Conservation (phyloP, 2,113 vertebrate genomes). For the Leuciscus idus region DNA sequence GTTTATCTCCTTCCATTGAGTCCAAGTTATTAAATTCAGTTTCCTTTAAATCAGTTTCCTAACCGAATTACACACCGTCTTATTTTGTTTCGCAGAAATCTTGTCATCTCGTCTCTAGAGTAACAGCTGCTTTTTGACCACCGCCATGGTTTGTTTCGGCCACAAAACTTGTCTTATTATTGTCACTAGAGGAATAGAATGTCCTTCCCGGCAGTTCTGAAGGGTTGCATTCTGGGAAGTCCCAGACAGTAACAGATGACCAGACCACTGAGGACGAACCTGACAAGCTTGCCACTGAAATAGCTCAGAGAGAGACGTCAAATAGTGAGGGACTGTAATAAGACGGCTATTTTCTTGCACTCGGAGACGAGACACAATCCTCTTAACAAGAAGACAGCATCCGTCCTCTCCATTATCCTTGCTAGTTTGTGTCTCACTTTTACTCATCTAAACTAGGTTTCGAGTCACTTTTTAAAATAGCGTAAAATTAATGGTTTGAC, state of each 20-base stretch:
- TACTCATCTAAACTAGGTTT: background rate
- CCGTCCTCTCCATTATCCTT: background rate
- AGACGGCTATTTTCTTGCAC: slow-evolving; percentile 7
- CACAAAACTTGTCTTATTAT: background rate
- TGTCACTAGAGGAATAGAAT: background rate
- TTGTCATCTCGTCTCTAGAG: slow-evolving; percentile 15
- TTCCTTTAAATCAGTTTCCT: slow-evolving; percentile 21
- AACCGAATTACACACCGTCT: background rate
- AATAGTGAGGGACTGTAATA: slow-evolving; percentile 7
- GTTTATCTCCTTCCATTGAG: background rate
- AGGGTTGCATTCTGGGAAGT: slow-evolving; percentile 34
- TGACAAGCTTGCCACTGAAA: slow-evolving; percentile 22
- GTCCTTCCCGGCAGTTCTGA: background rate
- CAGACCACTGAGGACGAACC: background rate
- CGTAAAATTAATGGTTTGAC: background rate
- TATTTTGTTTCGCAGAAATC: background rate
- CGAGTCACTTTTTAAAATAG: background rate
- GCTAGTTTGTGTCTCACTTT: background rate
- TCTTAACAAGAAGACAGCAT: background rate
- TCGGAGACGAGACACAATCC: background rate
- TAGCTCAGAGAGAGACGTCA: slow-evolving; percentile 24
- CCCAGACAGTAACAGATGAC: slow-evolving; percentile 24
- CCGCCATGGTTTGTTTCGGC: background rate
- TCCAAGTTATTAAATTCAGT: slow-evolving; percentile 3
- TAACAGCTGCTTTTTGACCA: slow-evolving; percentile 10